A percentile compares a stretch with the other conserved stretches of the same genome.
Conservation (phyloP, 2,113 vertebrate species). For the Sturnira hondurensis region DNA sequence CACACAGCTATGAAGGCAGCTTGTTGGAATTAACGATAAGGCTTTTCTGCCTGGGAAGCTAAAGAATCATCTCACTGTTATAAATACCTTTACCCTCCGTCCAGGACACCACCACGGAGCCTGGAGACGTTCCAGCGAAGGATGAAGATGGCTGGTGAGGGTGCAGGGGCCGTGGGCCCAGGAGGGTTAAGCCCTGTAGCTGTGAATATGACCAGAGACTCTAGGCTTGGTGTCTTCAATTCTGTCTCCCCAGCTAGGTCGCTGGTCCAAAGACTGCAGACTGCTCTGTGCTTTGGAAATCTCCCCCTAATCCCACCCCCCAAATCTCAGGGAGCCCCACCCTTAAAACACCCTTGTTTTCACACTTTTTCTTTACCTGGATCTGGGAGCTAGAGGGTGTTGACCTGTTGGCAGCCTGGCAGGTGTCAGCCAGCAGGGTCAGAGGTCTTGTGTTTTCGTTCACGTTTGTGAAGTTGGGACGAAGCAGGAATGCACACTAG, state of each 20-base stretch:
- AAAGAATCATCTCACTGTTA: not conserved
- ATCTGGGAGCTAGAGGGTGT: not conserved
- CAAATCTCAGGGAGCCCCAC: not conserved
- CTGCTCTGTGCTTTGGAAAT: not conserved
- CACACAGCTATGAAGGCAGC: not conserved
- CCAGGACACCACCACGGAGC: not conserved
- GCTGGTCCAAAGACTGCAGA: not conserved
- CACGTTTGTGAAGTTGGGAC: not conserved
- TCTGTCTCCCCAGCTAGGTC: not conserved
- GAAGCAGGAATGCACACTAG: not conserved
- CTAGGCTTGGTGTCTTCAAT: not conserved
- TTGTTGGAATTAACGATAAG: not conserved
- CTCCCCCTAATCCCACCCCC: accelerated
- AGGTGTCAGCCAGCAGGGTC: not conserved
- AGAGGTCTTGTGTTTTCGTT: not conserved
- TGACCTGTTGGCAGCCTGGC: not conserved
- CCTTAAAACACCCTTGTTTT: not conserved
- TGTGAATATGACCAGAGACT: not conserved
- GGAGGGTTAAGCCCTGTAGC: slow-evolving; percentile 41
- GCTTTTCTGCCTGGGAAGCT: not conserved
- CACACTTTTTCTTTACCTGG: not conserved
- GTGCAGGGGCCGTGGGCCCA: not conserved
- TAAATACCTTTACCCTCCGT: not conserved
- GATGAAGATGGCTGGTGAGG: not conserved
- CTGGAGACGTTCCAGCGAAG: not conserved